Conservation (phyloP, 2,888 invertebrate genomes). For the Dermolepida albohirtum region DNA sequence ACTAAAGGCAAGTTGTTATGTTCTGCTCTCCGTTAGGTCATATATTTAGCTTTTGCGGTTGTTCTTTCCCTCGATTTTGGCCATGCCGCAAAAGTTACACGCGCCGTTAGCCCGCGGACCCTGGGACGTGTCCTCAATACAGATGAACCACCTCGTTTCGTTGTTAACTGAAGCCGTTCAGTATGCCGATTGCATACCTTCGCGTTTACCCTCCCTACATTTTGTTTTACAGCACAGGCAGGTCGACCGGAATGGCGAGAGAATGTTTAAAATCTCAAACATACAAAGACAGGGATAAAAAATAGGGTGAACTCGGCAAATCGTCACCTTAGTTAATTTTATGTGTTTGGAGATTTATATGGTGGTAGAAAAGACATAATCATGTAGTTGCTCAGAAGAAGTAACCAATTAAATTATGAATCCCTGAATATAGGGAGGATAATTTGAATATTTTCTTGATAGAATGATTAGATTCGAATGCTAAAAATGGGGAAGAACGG, state of each 20-base stretch:
- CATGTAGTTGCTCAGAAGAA: too few relatives aligned
- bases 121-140: slow-evolving; percentile 50
- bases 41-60: slow-evolving; percentile 24
- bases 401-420: too few relatives aligned
- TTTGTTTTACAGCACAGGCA: slow-evolving; percentile 33
- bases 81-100: slow-evolving; percentile 60
- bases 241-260: background rate
- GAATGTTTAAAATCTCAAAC: slow-evolving; percentile 25
- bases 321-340: background rate
- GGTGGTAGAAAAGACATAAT: too few relatives aligned
- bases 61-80: slow-evolving; percentile 43
- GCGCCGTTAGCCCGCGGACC: slow-evolving; percentile 63
- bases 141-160: slow-evolving; percentile 41
- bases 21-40: slow-evolving; percentile 35
- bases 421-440: too few relatives aligned
- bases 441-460: too few relatives aligned
- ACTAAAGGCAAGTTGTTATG: background rate
- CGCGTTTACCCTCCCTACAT: slow-evolving; percentile 45
- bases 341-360: too few relatives aligned
- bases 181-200: slow-evolving; percentile 48
- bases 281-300: background rate
- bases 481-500: too few relatives aligned
- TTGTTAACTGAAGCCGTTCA: slow-evolving; percentile 44
- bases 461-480: too few relatives aligned
- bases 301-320: background rate